A percentile compares a stretch with the other conserved stretches of the same genome.
Conservation (phyloP, 2,797 vertebrate genomes). For the Anniella stebbinsi region DNA sequence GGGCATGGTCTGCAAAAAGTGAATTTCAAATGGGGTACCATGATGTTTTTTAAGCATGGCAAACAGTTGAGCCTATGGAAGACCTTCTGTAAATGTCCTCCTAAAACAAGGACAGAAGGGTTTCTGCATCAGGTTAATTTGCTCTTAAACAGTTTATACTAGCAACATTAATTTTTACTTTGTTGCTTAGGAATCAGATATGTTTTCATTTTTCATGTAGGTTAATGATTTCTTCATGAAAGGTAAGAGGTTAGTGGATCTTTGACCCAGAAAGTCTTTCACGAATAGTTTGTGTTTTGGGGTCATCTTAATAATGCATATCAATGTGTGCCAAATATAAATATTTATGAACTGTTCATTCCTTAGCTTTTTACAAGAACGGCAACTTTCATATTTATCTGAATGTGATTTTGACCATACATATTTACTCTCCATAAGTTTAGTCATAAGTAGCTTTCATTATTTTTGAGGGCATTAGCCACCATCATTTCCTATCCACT, state of each 20-base stretch:
- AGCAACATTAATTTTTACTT: constrained; percentile 23
- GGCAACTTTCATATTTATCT: background rate
- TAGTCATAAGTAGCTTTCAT: background rate
- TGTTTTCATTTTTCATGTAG: constrained; percentile 49
- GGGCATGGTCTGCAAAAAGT: constrained; percentile 24
- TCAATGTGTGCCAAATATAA: background rate
- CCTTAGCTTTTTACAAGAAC: background rate
- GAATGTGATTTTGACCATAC: background rate
- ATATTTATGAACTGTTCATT: constrained; percentile 30
- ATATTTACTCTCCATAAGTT: background rate
- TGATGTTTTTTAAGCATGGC: background rate
- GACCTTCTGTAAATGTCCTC: background rate
- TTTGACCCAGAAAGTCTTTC: constrained; percentile 1
- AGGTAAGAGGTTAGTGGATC: constrained; percentile 39
- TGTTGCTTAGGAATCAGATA: background rate
- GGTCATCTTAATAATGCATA: constrained; percentile 42
- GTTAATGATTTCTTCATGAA: constrained; percentile 48
- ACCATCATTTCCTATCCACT: background rate
- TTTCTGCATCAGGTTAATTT: background rate
- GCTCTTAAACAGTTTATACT: constrained; percentile 12
- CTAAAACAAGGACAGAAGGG: background rate
- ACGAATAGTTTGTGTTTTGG: constrained; percentile 20
- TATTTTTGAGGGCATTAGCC: background rate
- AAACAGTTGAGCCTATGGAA: background rate
- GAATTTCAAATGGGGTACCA: constrained; percentile 47